Percentiles rank a stretch among this genome's conserved stretches.
Conservation (phyloP, 2,888 invertebrate species). For the Notodonta ziczac region DNA sequence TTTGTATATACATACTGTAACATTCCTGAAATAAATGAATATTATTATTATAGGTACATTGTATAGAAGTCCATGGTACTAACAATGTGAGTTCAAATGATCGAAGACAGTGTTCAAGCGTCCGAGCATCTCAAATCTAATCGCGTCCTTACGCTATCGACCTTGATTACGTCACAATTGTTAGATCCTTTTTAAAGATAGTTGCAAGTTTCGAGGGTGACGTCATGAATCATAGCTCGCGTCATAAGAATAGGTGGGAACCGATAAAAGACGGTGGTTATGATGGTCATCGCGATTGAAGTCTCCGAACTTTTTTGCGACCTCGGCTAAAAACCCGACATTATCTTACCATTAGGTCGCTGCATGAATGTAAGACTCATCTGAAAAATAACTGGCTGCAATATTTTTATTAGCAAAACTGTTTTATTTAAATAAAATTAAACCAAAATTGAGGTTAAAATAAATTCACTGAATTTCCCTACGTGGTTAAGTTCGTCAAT, state of each 20-base stretch:
- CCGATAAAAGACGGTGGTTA: neutral
- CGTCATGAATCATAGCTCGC: neutral
- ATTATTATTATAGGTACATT: no score
- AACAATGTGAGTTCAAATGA: no score
- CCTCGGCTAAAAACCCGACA: neutral
- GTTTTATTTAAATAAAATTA: no score
- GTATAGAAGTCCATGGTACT: no score
- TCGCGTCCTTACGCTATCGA: neutral
- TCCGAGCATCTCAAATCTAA: neutral
- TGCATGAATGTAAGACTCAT: neutral
- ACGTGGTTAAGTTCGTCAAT: no score
- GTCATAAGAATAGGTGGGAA: neutral
- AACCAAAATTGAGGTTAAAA: no score
- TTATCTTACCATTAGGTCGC: neutral
- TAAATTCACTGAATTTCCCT: neutral
- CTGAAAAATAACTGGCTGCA: neutral
- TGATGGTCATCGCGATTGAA: neutral
- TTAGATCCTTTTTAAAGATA: neutral
- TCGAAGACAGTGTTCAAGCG: no score
- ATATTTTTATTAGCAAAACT: no score
- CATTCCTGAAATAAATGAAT: no score
- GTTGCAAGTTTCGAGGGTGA: neutral
- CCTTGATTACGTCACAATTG: neutral
- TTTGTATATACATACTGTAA: no score
- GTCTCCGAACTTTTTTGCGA: slow-evolving; percentile 2